Evolutionary conservation across 2,888 invertebrate species (phyloP).

Genomic region (Linnaemya vulpina): DNA sequence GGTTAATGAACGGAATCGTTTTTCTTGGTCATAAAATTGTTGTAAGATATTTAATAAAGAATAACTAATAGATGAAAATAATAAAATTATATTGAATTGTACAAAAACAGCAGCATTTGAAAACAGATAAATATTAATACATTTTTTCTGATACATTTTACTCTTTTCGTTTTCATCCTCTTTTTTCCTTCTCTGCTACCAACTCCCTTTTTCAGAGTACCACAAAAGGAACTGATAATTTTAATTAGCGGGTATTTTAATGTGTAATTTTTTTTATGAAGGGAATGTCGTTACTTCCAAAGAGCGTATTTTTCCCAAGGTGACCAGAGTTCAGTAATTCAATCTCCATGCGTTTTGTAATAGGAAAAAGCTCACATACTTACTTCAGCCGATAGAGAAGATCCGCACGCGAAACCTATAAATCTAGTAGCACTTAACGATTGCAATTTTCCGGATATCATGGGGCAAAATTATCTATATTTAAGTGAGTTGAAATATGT

Average conservation of each 20-base stretch:
- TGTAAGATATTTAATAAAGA: constrained; percentile 13
- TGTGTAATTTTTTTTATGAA: constrained; percentile 16
- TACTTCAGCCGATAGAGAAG: too few species aligned
- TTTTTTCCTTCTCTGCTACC: background rate
- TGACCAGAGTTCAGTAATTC: too few species aligned
- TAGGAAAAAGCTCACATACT: background rate
- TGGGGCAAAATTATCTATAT: too few species aligned
- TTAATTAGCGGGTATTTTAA: constrained; percentile 66
- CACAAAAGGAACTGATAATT: constrained; percentile 65
- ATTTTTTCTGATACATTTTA: constrained; percentile 22
- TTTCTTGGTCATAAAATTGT: constrained; percentile 56
- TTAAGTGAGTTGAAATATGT: too few species aligned
- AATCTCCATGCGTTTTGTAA: too few species aligned
- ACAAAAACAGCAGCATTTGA: constrained; percentile 24
- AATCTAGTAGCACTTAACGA: too few species aligned
- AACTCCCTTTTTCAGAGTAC: background rate
- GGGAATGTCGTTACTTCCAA: too few species aligned
- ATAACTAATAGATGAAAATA: constrained; percentile 31
- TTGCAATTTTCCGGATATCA: too few species aligned
- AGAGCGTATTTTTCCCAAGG: too few species aligned
- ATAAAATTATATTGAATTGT: background rate
- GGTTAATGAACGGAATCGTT: constrained; percentile 67
- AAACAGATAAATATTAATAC: constrained; percentile 40
- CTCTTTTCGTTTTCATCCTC: background rate
- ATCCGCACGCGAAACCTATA: too few species aligned